Evolutionary conservation across 2,113 vertebrate species (phyloP).

Genomic region (Seriola aureovittata): DNA sequence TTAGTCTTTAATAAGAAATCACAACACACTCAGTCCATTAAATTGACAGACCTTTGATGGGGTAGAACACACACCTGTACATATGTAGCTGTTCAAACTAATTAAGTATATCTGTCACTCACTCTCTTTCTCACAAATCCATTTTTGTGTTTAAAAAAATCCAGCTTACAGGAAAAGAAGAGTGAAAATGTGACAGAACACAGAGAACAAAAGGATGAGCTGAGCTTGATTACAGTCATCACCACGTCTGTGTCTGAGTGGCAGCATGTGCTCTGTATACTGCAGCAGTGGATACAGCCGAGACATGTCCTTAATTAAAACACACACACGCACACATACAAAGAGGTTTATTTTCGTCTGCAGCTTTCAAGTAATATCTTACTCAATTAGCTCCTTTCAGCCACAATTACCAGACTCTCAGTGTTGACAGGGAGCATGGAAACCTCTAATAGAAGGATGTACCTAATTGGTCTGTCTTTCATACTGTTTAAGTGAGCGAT

Average conservation of each 20-base stretch:
- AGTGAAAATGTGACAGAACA: constrained; percentile 30
- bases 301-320: constrained; percentile 46
- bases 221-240: constrained; percentile 67
- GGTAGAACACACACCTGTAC: background rate
- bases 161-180: background rate
- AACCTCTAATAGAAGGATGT: constrained; percentile 51
- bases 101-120: background rate
- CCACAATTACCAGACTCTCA: constrained; percentile 71
- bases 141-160: background rate
- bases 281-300: constrained; percentile 49
- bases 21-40: too few species aligned
- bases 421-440: constrained; percentile 58
- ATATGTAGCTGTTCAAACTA: background rate
- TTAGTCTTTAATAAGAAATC: background rate
- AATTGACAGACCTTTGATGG: background rate
- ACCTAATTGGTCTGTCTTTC: constrained; percentile 51
- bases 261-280: constrained; percentile 32
- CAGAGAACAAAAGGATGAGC: constrained; percentile 25
- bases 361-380: constrained; percentile 72
- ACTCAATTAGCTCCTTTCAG: constrained; percentile 76
- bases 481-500: constrained; percentile 8
- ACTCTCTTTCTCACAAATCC: background rate
- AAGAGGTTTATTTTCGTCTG: constrained; percentile 70
- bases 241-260: constrained; percentile 42
- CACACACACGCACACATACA: constrained; percentile 40